Percentiles rank a stretch among this genome's conserved stretches.
Conservation (phyloP, 2,888 invertebrate genomes). For the Aspidiotus rigidus region DNA sequence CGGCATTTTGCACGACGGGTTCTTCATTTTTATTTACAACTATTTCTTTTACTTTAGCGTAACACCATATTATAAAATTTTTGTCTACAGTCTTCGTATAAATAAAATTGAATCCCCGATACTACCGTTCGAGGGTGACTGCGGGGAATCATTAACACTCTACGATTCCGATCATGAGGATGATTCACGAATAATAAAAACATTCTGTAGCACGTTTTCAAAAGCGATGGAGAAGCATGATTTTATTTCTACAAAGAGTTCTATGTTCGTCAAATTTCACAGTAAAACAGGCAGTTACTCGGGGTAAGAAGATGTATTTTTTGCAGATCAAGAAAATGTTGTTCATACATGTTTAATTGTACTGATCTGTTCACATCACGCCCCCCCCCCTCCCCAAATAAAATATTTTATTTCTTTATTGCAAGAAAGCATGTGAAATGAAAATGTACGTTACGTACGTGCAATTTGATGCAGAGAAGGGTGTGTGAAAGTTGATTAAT, state of each 20-base stretch:
- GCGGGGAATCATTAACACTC: conserved; percentile 79
- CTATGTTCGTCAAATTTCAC: conserved; percentile 78
- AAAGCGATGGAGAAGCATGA: conserved; percentile 88
- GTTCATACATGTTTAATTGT: neutral
- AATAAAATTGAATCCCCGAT: conserved; percentile 84
- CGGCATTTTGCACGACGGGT: too few relatives aligned
- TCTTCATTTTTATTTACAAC: neutral
- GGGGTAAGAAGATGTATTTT: conserved; percentile 49
- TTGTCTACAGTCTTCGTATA: conserved; percentile 61
- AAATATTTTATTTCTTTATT: too few relatives aligned
- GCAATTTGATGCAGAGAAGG: too few relatives aligned
- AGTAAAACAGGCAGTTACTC: conserved; percentile 88
- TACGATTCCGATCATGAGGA: conserved; percentile 83
- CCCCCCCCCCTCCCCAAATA: too few relatives aligned
- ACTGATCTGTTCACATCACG: too few relatives aligned
- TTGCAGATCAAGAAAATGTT: neutral
- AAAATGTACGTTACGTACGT: too few relatives aligned
- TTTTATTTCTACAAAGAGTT: conserved; percentile 78
- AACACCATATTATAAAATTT: too few relatives aligned
- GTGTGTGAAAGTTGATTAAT: too few relatives aligned
- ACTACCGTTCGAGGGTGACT: conserved; percentile 74
- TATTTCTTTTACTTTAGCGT: neutral
- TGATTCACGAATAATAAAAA: conserved; percentile 82
- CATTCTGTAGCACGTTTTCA: conserved; percentile 88
- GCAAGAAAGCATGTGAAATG: too few relatives aligned